Evolutionary conservation across 2,113 vertebrate species (phyloP).

Genomic region (Catharus minimus): DNA sequence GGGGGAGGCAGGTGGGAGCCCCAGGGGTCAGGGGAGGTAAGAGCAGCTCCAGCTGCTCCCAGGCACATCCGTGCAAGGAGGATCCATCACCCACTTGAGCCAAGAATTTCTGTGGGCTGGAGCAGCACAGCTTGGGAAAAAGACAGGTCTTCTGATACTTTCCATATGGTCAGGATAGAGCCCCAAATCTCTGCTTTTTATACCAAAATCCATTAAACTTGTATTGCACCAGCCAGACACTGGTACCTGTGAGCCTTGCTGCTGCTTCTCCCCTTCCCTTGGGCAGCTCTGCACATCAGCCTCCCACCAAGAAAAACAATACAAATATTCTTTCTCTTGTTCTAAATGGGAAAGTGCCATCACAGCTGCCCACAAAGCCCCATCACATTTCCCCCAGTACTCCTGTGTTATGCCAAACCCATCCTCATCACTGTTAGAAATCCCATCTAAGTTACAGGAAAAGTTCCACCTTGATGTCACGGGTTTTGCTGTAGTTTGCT

Average conservation of each 20-base stretch:
- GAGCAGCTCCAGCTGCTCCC: background rate
- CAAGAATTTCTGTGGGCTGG: background rate
- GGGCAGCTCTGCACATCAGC: background rate
- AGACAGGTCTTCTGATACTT: rapidly evolving
- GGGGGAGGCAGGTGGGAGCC: background rate
- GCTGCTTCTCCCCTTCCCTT: background rate
- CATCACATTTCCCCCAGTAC: rapidly evolving
- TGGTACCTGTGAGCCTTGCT: background rate
- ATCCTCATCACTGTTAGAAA: background rate
- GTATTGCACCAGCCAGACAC: background rate
- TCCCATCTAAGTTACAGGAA: background rate
- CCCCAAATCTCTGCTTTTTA: background rate
- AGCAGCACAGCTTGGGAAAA: background rate
- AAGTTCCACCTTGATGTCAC: background rate
- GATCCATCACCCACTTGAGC: background rate
- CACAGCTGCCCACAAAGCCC: background rate
- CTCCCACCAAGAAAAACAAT: background rate
- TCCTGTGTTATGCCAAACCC: background rate
- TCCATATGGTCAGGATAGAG: background rate
- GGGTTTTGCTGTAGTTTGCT: background rate
- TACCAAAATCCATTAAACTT: background rate
- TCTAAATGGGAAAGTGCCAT: background rate
- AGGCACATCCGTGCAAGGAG: background rate
- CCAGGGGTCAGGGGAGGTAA: rapidly evolving
- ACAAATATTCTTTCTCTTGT: background rate